phyloP scores from a whole-genome alignment of 2,113 vertebrate species.

The Jaculus jaculus region DNA sequence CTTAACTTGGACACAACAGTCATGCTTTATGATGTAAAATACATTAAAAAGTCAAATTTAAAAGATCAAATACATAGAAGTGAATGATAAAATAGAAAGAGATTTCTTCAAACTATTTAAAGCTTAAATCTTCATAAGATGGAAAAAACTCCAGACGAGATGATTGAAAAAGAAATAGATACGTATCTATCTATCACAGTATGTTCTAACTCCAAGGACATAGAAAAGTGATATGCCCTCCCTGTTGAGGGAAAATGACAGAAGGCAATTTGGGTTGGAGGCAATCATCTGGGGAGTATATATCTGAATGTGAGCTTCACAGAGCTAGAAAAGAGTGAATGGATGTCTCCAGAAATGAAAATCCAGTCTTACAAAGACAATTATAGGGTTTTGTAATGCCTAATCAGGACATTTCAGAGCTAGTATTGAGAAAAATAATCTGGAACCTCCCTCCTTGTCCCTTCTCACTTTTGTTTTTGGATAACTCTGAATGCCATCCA shows the following conservation, averaged over 20 bases:
- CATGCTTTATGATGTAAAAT: background rate
- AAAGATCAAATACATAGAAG: background rate
- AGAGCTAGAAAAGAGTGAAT: background rate
- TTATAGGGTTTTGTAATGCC: background rate
- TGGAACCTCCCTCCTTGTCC: background rate
- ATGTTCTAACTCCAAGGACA: background rate
- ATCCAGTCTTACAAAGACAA: background rate
- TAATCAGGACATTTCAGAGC: background rate
- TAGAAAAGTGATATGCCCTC: background rate
- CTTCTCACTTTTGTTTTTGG: fast-evolving
- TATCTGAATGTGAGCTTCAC: background rate
- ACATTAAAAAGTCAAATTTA: background rate
- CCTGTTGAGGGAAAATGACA: background rate
- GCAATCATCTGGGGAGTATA: background rate
- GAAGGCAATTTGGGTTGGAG: background rate
- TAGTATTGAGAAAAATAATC: background rate
- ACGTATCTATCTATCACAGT: background rate
- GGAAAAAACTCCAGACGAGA: background rate
- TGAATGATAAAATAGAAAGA: background rate
- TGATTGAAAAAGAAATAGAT: background rate
- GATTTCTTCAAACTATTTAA: background rate
- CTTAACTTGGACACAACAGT: background rate
- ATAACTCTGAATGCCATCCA: background rate
- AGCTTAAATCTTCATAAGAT: background rate
- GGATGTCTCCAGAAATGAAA: background rate